A percentile compares a stretch with the other conserved stretches of the same genome.
Evolutionary conservation across 2,888 invertebrate species (phyloP).

Genomic region (Philhelius pedissequus): DNA sequence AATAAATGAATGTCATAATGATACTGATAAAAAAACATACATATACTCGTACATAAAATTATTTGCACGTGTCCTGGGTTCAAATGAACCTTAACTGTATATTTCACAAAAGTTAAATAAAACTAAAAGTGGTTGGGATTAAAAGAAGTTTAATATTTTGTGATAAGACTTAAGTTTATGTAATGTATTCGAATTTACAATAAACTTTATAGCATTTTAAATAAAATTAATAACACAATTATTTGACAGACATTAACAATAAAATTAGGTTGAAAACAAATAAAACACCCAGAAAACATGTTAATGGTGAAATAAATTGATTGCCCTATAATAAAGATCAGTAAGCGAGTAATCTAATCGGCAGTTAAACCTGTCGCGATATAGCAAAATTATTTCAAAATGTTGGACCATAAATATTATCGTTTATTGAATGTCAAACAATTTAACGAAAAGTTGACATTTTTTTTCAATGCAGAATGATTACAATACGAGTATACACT

Average conservation of each 20-base stretch:
- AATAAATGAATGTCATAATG: too few relatives aligned
- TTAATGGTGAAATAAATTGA: constrained; percentile 5
- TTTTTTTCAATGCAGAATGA: neutral
- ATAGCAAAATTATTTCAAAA: neutral
- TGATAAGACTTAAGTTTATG: too few relatives aligned
- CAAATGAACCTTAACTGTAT: too few relatives aligned
- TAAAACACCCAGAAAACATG: neutral
- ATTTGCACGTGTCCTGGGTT: too few relatives aligned
- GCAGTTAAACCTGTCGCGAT: neutral
- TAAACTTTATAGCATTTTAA: neutral
- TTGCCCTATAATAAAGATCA: neutral
- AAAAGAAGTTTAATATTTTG: too few relatives aligned
- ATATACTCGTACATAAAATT: too few relatives aligned
- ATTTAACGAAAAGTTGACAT: neutral
- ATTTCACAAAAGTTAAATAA: too few relatives aligned
- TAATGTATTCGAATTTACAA: neutral
- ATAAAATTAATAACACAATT: neutral
- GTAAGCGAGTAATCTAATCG: neutral
- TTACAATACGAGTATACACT: neutral
- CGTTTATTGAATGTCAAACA: neutral
- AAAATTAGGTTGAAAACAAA: neutral
- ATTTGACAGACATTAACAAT: neutral
- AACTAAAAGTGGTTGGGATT: too few relatives aligned
- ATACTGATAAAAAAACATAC: too few relatives aligned
- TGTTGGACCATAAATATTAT: neutral